Conservation (phyloP, 2,888 invertebrate species). For the Camptogramma bilineatum region DNA sequence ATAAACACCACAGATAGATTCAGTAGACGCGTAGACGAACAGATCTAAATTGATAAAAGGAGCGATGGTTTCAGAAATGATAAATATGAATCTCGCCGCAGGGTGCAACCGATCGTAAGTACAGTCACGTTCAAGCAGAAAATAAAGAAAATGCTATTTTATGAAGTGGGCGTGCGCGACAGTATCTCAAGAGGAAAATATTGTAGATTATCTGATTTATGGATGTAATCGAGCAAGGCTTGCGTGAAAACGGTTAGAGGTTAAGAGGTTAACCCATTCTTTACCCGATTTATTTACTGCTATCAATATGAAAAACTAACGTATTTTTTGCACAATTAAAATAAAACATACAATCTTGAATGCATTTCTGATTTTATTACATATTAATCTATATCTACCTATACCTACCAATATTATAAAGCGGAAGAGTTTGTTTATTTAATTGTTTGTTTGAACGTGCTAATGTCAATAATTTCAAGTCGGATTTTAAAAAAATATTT, state of each 20-base stretch:
- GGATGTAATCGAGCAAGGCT: constrained; percentile 33
- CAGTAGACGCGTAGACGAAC: background rate
- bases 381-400: too few relatives aligned
- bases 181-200: constrained; percentile 37
- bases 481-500: too few relatives aligned
- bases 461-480: too few relatives aligned
- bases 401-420: too few relatives aligned
- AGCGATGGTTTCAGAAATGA: constrained; percentile 20
- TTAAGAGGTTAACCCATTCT: constrained; percentile 24
- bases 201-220: constrained; percentile 41
- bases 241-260: constrained; percentile 25
- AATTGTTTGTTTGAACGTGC: too few relatives aligned
- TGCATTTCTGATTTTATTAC: too few relatives aligned
- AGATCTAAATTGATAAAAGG: constrained; percentile 21
- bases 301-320: constrained; percentile 3
- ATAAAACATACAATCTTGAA: too few relatives aligned
- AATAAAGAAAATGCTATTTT: constrained; percentile 39
- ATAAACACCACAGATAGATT: background rate
- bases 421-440: too few relatives aligned
- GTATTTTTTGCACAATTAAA: background rate
- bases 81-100: constrained; percentile 17
- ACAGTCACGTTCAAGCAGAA: constrained; percentile 40
- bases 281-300: constrained; percentile 13
- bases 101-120: constrained; percentile 33
- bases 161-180: constrained; percentile 34